phyloP scores from a whole-genome alignment of 30 jellyfish, hydroid and myxozoan species.

The Catostylus mosaicus region DNA sequence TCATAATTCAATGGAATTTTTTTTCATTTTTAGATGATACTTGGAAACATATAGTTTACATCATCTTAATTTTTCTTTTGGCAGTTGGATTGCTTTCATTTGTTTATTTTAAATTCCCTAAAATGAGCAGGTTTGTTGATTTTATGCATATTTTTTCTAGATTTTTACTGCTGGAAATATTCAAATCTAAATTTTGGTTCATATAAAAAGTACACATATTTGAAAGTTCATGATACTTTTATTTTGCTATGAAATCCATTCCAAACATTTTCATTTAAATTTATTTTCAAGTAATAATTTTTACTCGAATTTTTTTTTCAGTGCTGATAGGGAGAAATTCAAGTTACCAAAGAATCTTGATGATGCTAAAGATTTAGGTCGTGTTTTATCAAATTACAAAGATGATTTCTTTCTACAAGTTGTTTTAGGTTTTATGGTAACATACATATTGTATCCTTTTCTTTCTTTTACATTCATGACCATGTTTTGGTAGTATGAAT shows the following conservation, averaged over 20 bases:
- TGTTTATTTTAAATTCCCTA: slow-evolving; percentile 20
- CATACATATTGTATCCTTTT: slow-evolving; percentile 81
- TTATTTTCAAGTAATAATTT: not conserved
- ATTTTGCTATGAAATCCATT: not conserved
- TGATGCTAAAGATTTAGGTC: slow-evolving; percentile 89
- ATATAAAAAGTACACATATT: not conserved
- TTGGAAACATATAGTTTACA: not conserved
- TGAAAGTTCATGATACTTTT: too few species aligned
- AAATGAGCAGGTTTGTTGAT: slow-evolving; percentile 26
- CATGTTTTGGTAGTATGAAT: not conserved
- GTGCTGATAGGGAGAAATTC: slow-evolving; percentile 68
- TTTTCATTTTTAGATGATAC: slow-evolving; percentile 12
- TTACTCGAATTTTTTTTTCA: not conserved
- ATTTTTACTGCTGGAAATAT: not conserved
- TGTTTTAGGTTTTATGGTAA: slow-evolving; percentile 62
- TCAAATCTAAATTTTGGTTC: not conserved
- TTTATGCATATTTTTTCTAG: not conserved
- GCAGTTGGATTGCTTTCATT: slow-evolving; percentile 12
- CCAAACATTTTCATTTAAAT: not conserved
- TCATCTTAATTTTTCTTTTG: not conserved
- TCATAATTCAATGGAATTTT: too few species aligned
- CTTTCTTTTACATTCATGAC: not conserved
- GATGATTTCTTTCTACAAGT: slow-evolving; percentile 81
- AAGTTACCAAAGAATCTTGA: slow-evolving; percentile 77
- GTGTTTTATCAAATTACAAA: slow-evolving; percentile 75